These are phyloP conservation scores for Plagodis dolabraria DNA, from an alignment of 2,888 invertebrate genomes.

Conservation along the genomic window DNA sequence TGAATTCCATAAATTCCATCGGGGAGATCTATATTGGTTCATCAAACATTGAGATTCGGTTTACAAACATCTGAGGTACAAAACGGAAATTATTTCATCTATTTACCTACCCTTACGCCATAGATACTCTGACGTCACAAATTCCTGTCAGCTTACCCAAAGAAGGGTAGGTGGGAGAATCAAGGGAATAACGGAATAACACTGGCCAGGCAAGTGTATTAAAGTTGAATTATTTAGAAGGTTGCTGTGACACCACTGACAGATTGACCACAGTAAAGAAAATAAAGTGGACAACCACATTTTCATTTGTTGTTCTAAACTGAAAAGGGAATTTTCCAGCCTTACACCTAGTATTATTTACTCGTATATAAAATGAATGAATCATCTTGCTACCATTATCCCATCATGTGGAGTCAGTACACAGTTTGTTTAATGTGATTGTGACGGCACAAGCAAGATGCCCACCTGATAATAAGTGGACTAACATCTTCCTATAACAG, in stretches of 20 bases:
- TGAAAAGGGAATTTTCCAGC: no score
- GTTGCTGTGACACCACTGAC: not conserved
- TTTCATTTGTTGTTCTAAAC: no score
- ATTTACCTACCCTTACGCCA: conserved; percentile 15
- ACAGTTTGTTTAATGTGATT: no score
- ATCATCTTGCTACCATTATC: no score
- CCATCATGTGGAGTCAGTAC: no score
- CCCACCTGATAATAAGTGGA: no score
- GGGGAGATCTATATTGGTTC: conserved; percentile 9
- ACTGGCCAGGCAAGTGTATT: conserved; percentile 4
- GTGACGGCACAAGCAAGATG: no score
- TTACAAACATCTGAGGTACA: conserved; percentile 6
- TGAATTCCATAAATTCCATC: not conserved
- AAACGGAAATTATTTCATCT: conserved; percentile 9
- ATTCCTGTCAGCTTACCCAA: conserved; percentile 15
- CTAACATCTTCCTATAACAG: no score
- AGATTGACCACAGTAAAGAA: conserved; percentile 1
- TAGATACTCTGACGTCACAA: conserved; percentile 11
- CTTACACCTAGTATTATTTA: no score
- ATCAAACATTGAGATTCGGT: conserved; percentile 11
- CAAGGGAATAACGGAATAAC: conserved; percentile 12
- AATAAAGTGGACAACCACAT: not conserved
- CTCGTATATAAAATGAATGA: no score
- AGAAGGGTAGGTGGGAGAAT: conserved; percentile 18
- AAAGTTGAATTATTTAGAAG: conserved; percentile 20